Evolutionary conservation across 2,113 vertebrate genomes (phyloP).

Genomic region (Chroicocephalus ridibundus): DNA sequence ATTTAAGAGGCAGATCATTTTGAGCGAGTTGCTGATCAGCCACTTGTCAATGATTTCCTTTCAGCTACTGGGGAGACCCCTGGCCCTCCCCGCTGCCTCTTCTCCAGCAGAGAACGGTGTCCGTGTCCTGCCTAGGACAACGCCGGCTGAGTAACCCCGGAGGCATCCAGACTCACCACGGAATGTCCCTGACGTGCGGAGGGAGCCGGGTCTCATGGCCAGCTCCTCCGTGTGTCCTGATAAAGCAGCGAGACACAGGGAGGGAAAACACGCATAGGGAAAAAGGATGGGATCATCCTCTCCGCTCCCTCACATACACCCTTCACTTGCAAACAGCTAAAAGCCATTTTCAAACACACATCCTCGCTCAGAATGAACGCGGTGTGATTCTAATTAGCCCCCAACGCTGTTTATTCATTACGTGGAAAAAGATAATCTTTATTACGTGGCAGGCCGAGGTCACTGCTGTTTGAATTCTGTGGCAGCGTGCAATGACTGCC

Average conservation of each 20-base stretch:
- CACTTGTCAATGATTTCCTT: neutral
- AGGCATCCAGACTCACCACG: conserved; percentile 15
- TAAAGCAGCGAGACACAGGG: neutral
- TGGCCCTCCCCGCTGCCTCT: neutral
- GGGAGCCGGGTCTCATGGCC: neutral
- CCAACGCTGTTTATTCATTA: neutral
- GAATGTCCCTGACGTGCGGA: conserved; percentile 1
- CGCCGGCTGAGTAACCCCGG: neutral
- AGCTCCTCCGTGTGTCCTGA: neutral
- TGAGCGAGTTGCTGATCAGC: neutral
- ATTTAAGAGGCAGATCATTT: neutral
- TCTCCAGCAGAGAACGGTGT: neutral
- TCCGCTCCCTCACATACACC: rapidly evolving
- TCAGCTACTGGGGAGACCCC: neutral
- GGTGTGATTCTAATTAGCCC: neutral
- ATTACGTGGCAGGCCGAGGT: rapidly evolving
- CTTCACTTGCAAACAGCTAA: neutral
- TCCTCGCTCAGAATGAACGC: rapidly evolving
- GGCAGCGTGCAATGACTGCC: rapidly evolving
- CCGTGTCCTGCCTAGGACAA: neutral
- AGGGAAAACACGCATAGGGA: rapidly evolving
- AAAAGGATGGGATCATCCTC: neutral
- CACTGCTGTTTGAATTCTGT: rapidly evolving
- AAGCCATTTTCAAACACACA: neutral
- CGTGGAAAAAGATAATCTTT: too few species aligned